Percentiles rank a stretch among this genome's conserved stretches.
Evolutionary conservation across 2,888 invertebrate species (phyloP).

Genomic region (Drosophila subsilvestris): DNA sequence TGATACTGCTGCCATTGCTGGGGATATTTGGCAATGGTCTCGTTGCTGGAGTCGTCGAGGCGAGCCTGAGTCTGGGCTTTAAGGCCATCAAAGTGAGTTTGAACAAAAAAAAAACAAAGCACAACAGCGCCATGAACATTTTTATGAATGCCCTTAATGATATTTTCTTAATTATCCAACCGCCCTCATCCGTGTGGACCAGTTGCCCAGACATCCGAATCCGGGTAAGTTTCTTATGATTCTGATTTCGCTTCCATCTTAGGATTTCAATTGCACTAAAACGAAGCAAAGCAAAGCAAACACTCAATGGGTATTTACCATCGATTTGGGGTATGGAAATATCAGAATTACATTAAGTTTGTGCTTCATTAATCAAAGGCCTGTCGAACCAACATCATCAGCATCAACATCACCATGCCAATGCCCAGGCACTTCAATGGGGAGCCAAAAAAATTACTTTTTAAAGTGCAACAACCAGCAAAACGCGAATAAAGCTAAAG

Average conservation of each 20-base stretch:
- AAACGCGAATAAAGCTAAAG: not conserved
- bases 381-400: conserved; percentile 7
- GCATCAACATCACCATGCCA: conserved; percentile 7
- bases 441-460: conserved; percentile 7
- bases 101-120: conserved; percentile 19
- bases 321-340: conserved; percentile 58
- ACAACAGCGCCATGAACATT: conserved; percentile 26
- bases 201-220: conserved; percentile 73
- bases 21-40: conserved; percentile 83
- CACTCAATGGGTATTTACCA: conserved; percentile 42
- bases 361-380: conserved; percentile 74
- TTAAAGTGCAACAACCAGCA: conserved; percentile 1
- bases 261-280: conserved; percentile 4
- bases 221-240: conserved; percentile 67
- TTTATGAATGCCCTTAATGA: conserved; percentile 59
- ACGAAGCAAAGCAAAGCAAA: not conserved
- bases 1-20: conserved; percentile 83
- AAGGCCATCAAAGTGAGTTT: conserved; percentile 82
- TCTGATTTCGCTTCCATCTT: conserved; percentile 4
- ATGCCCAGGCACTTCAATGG: not conserved
- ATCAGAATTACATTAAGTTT: conserved; percentile 61
- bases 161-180: conserved; percentile 49
- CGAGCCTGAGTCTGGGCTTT: conserved; percentile 82
- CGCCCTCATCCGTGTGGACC: conserved; percentile 11
- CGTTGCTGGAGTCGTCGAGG: conserved; percentile 80